A percentile compares a stretch with the other conserved stretches of the same genome.
phyloP scores from a whole-genome alignment of 2,888 invertebrate genomes.

The Oscheius onirici region DNA sequence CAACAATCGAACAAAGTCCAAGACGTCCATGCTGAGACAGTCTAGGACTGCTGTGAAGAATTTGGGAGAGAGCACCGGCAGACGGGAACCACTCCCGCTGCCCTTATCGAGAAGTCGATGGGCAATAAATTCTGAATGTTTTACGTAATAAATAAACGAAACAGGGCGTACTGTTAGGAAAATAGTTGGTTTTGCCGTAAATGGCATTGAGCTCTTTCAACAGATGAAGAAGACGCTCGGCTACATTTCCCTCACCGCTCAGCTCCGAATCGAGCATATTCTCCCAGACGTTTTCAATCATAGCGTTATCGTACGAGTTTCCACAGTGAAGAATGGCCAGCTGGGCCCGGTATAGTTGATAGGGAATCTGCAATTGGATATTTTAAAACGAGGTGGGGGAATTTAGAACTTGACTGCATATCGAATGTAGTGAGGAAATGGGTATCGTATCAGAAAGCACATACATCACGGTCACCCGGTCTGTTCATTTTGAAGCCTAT shows the following conservation, averaged over 20 bases:
- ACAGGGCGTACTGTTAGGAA: slow-evolving; percentile 39
- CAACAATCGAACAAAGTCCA: slow-evolving; percentile 48
- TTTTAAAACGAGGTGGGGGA: too few species aligned
- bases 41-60: slow-evolving; percentile 45
- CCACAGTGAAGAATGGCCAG: slow-evolving; percentile 93
- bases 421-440: too few species aligned
- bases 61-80: slow-evolving; percentile 30
- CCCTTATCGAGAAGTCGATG: slow-evolving; percentile 52
- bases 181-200: slow-evolving; percentile 52
- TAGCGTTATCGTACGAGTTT: slow-evolving; percentile 86
- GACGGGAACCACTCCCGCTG: slow-evolving; percentile 31
- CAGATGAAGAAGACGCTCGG: slow-evolving; percentile 18
- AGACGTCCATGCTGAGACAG: slow-evolving; percentile 44
- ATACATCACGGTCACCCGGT: too few species aligned
- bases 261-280: slow-evolving; percentile 78
- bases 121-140: slow-evolving; percentile 56
- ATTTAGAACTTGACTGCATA: too few species aligned
- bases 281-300: slow-evolving; percentile 91
- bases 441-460: too few species aligned
- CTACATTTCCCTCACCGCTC: slow-evolving; percentile 22
- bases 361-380: slow-evolving; percentile 40
- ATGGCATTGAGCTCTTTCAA: slow-evolving; percentile 41
- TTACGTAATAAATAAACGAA: not conserved
- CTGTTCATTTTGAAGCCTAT: too few species aligned
- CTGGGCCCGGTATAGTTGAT: slow-evolving; percentile 80